phyloP scores from a whole-genome alignment of 2,113 vertebrate genomes.

The Vicugna pacos region DNA sequence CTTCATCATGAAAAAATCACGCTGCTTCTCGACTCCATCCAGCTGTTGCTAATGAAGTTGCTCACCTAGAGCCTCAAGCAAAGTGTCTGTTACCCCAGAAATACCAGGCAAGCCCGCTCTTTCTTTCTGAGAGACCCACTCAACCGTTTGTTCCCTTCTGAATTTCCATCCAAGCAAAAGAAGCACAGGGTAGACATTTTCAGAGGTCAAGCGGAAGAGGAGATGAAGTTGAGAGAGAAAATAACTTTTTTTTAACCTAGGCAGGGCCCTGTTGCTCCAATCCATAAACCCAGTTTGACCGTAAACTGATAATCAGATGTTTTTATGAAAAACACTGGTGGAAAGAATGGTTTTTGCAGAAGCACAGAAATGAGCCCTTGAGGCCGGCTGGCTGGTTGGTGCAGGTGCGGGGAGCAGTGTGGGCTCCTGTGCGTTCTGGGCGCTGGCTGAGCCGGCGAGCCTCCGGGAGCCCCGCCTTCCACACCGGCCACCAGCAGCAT shows the following conservation, averaged over 20 bases:
- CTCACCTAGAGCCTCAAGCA: not conserved
- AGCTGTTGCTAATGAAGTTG: not conserved
- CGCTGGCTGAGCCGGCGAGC: fast-evolving
- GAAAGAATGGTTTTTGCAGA: not conserved
- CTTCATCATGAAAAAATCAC: not conserved
- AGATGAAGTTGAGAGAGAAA: not conserved
- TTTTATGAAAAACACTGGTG: fast-evolving
- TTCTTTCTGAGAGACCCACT: not conserved
- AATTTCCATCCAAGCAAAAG: too few relatives aligned
- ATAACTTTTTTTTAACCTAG: not conserved
- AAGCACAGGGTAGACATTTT: not conserved
- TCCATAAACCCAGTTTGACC: not conserved
- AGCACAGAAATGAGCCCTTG: fast-evolving
- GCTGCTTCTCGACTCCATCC: not conserved
- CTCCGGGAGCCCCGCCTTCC: fast-evolving
- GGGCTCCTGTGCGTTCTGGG: not conserved
- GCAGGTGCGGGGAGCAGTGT: fast-evolving
- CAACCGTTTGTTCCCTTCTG: not conserved
- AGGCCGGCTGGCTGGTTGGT: fast-evolving
- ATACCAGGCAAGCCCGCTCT: not conserved
- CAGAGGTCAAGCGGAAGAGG: not conserved
- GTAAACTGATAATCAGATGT: not conserved
- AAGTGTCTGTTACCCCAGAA: not conserved
- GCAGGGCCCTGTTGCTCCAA: not conserved
- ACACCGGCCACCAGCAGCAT: too few relatives aligned